A percentile compares a stretch with the other conserved stretches of the same genome.
Conservation (phyloP, 2,113 vertebrate species). For the Tenebrosternarchus preto region DNA sequence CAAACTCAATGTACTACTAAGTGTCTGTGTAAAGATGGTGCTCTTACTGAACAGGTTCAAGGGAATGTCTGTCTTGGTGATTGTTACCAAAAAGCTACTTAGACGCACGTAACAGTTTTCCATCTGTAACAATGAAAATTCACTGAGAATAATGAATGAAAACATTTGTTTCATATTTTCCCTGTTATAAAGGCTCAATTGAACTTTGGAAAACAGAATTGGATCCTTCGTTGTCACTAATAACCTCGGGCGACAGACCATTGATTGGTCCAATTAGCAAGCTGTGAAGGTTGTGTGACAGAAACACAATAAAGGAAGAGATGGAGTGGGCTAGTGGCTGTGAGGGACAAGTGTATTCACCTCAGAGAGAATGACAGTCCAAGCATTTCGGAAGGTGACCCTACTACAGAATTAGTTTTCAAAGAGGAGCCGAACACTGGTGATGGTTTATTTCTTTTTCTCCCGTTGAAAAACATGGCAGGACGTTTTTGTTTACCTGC, state of each 20-base stretch:
- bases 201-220: slow-evolving; percentile 59
- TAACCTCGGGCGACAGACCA: slow-evolving; percentile 46
- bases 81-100: too few species aligned
- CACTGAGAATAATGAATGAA: not conserved
- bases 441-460: not conserved
- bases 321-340: slow-evolving; percentile 22
- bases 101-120: not conserved
- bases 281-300: slow-evolving; percentile 55
- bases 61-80: not conserved
- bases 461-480: not conserved
- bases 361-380: not conserved
- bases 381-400: slow-evolving; percentile 24
- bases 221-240: slow-evolving; percentile 50
- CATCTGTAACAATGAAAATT: not conserved
- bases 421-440: not conserved
- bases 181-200: slow-evolving; percentile 54
- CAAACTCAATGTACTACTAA: not conserved
- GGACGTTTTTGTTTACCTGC: not conserved
- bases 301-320: slow-evolving; percentile 32
- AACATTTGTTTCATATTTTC: slow-evolving; percentile 15
- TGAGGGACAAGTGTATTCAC: slow-evolving; percentile 12
- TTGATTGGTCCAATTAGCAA: slow-evolving; percentile 57
- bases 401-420: not conserved
- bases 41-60: not conserved
- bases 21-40: not conserved